Conservation (phyloP, 1,140 invertebrate genomes). For the Drosophila obscura region DNA sequence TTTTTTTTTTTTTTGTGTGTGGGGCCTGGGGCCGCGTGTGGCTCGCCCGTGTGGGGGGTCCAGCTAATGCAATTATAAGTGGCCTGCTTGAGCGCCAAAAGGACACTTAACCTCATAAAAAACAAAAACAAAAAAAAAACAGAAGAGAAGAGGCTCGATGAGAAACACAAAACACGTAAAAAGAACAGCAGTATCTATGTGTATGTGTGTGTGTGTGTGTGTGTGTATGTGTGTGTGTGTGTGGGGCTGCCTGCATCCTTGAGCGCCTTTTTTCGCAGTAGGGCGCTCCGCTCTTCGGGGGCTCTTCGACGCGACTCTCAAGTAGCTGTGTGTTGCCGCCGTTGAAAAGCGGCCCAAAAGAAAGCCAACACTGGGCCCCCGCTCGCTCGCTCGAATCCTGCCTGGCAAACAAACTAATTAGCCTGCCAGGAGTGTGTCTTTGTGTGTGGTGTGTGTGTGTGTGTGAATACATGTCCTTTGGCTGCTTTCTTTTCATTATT, state of each 20-base stretch:
- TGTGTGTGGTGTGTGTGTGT: constrained; percentile 5
- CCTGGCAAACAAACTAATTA: constrained; percentile 76
- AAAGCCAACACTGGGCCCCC: constrained; percentile 17
- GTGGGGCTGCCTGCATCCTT: constrained; percentile 55
- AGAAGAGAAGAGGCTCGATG: constrained; percentile 54
- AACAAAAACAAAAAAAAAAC: constrained; percentile 21
- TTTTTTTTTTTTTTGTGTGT: too few species aligned
- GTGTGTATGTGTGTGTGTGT: constrained; percentile 8
- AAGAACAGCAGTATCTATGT: constrained; percentile 48
- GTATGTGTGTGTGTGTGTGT: constrained; percentile 4
- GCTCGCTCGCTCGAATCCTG: constrained; percentile 27
- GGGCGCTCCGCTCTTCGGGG: constrained; percentile 37
- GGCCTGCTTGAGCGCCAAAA: constrained; percentile 76
- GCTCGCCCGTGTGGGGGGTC: too few species aligned
- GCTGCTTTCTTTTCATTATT: constrained; percentile 72
- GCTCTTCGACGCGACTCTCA: constrained; percentile 52
- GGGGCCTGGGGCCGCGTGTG: too few species aligned
- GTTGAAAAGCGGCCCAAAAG: constrained; percentile 60
- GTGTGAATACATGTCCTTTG: constrained; percentile 44
- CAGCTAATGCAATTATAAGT: too few species aligned
- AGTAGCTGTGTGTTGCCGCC: constrained; percentile 54
- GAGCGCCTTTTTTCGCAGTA: constrained; percentile 73
- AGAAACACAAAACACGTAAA: constrained; percentile 56
- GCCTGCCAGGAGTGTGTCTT: constrained; percentile 40
- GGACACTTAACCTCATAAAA: constrained; percentile 80